phyloP scores from a whole-genome alignment of 2,113 vertebrate genomes.

The Opisthocomus hoazin region DNA sequence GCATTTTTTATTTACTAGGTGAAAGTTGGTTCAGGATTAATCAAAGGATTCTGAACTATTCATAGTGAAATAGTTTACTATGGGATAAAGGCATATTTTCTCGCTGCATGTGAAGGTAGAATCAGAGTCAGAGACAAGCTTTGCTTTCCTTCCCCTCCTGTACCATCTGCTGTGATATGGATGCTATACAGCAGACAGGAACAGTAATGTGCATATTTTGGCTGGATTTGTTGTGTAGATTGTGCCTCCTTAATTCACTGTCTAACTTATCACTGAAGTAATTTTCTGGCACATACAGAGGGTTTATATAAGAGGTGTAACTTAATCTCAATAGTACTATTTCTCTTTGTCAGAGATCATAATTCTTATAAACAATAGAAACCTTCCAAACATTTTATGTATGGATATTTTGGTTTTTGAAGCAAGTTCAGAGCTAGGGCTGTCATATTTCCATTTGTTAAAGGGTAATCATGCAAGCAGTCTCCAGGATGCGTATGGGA shows the following conservation, averaged over 20 bases:
- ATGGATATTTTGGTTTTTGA: neutral
- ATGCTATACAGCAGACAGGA: neutral
- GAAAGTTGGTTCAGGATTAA: neutral
- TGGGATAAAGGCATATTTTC: neutral
- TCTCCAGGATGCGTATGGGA: neutral
- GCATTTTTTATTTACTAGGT: neutral
- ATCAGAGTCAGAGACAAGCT: neutral
- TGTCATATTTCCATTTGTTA: neutral
- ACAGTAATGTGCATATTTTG: neutral
- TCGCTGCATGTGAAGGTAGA: neutral
- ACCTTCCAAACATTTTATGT: neutral
- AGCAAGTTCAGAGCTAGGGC: neutral
- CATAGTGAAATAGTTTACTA: neutral
- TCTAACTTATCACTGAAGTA: neutral
- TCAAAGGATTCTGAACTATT: neutral
- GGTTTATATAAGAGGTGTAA: neutral
- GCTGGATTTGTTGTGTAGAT: neutral
- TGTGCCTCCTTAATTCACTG: neutral
- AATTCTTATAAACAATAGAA: neutral
- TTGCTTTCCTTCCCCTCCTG: neutral
- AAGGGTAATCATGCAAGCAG: neutral
- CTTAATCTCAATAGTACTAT: neutral
- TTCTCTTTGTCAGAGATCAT: neutral
- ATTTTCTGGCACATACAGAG: neutral
- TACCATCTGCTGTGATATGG: neutral